Base-by-base conservation (phyloP, 1,140 invertebrate genomes). In the Drosophila fuyamai region DNA sequence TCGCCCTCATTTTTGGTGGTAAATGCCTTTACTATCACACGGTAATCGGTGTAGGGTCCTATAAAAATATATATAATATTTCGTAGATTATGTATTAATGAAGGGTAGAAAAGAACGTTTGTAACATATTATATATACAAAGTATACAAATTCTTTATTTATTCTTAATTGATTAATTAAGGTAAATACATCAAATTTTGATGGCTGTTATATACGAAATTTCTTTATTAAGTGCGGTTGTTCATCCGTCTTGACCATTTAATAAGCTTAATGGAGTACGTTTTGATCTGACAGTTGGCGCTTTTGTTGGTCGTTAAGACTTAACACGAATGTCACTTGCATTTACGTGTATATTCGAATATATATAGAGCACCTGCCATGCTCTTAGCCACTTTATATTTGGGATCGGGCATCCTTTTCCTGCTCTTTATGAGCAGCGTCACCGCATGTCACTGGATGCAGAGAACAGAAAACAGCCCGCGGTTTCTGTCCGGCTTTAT, bases 41-140 rank as follows among this genome's bases (percentile, higher is more conserved):
- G 96, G 92, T 98, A 98, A 47, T 96, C 94, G 4, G 96, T 97
- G 86, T 95, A 95, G 18, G 97, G 95, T 85, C 95, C 96, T 97
- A 93, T 4, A 61, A 94, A 94, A 35, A 41, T 23, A 29, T 12
- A 32, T n/a, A 23, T 4, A 18, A 48, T 10, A 23, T 27, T n/a
- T 18, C 23, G 23, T 23, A 23, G 7, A 68, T 2, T 47, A 4
- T 13, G 29, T 57, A 32, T 40, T 48, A 0, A n/a, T 47, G 1
- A 32, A 32, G 7, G 6, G 6, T 32, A 32, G 29, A 8, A 7
- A 32, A 32, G 0, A 32, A 8, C 8, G 8, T 1, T 8, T 32
- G 29, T 29, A 29, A n/a, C n/a, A n/a, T n/a, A n/a, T n/a, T n/a
- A n/a, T n/a, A n/a, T n/a, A n/a, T n/a, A n/a, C n/a, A n/a, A 23